Evolutionary conservation across 92 coral and sea anemone genomes (phyloP), one percentile per base, ranked within the genome.

Genomic region (Parazoanthus darwini): DNA sequence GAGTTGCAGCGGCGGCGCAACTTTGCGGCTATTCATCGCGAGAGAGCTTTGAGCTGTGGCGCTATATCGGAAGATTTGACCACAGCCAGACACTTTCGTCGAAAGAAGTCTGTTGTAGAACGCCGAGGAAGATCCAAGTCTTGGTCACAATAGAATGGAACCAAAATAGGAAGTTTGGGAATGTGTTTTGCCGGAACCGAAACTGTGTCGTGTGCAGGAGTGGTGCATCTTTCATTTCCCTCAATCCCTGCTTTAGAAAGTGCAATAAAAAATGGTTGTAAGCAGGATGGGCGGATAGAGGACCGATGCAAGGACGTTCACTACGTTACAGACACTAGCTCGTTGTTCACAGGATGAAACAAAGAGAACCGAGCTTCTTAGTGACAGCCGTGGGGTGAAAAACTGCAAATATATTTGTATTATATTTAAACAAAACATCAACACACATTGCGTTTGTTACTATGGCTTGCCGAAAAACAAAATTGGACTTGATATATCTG

Each of bases 11-110:
- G 25, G 23, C 39, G 78, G 46, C 80, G 80, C 80, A 50, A 76
- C 22, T 76, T 76, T 76, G 48, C 51, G 3, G 80, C 80, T 18
- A 76, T 76, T 37, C 80, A 76, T 76, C 80, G 54, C n/a, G 80
- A 76, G 23, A 37, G 80, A 76, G 80, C 80, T 20, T 38, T 76
- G 80, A 76, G 80, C 29, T 76, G 80, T 39, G 80, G 80, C 3
- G 43, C 80, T 6, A 25, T 76, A 37, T 8, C 26, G 9, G 44
- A 18, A 37, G 44, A 74, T 42, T 74, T 74, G 79, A 29, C 15
- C 3, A 18, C 46, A 37, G 78, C 48, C 0, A 42, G 51, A 23
- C 80, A 54, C 51, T 39, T 39, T 13, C 80, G 51, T 76, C 25
- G 35, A 39, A 76, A 39, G 29, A 76, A 39, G 39, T 39, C 14